Evolutionary conservation across 2,113 vertebrate species (phyloP).

Genomic region (Lasiurus cinereus): DNA sequence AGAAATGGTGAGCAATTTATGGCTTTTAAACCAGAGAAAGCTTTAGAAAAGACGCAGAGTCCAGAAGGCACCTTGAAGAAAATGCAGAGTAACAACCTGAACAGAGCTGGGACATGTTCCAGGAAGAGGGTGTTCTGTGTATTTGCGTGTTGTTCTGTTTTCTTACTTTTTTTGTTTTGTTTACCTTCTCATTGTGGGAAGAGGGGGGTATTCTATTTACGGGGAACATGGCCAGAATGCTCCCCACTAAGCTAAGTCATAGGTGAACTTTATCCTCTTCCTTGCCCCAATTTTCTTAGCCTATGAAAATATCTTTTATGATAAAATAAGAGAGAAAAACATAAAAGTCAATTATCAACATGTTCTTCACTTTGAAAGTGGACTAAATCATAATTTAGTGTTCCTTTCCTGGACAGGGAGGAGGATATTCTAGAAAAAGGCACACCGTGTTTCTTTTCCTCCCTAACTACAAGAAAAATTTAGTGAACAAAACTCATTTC

Average conservation of each 20-base stretch:
- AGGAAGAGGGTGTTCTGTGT: background rate
- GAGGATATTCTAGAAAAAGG: background rate
- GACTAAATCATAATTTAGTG: background rate
- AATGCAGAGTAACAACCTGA: background rate
- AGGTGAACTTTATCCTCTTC: background rate
- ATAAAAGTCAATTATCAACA: background rate
- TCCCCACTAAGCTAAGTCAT: rapidly evolving
- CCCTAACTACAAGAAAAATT: background rate
- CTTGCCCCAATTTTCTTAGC: background rate
- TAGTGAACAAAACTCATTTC: background rate
- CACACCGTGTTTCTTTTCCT: background rate
- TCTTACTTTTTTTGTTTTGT: background rate
- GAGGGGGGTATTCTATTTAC: background rate
- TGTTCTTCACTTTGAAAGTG: conserved; percentile 11
- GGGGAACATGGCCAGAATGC: background rate
- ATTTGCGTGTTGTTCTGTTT: background rate
- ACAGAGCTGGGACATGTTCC: background rate
- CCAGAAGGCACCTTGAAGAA: background rate
- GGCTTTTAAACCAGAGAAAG: background rate
- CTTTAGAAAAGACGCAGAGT: background rate
- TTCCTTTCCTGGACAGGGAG: background rate
- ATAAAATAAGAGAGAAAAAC: background rate
- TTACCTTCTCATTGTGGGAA: background rate
- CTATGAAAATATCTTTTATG: conserved; percentile 16
- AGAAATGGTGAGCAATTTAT: background rate